phyloP scores from a whole-genome alignment of 2,888 invertebrate genomes.

The Hydrotaea diabolus region DNA sequence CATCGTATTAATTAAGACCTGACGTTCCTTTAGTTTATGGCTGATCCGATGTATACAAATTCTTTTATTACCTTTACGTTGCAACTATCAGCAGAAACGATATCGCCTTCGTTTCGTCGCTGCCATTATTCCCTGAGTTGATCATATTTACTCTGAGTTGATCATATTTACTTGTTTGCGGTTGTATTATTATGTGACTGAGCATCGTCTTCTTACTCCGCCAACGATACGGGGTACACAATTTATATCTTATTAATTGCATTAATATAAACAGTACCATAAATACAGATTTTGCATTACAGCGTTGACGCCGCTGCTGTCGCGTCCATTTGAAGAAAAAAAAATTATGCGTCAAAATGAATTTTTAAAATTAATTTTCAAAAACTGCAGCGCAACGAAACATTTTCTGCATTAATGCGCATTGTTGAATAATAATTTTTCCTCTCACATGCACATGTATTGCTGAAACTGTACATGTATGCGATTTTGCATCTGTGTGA shows the following conservation, averaged over 20 bases:
- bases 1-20: no score
- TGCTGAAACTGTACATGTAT: conserved; percentile 53
- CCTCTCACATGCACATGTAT: conserved; percentile 32
- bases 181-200: background rate
- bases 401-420: conserved; percentile 68
- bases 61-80: no score
- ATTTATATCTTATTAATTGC: conserved; percentile 64
- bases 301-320: background rate
- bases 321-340: background rate
- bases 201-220: background rate
- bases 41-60: no score
- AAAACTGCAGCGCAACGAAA: conserved; percentile 61
- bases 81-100: no score
- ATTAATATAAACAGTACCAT: conserved; percentile 65
- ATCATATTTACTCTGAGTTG: no score
- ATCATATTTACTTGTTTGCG: background rate
- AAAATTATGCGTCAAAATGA: conserved; percentile 68
- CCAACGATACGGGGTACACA: background rate
- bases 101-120: no score
- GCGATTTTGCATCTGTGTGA: conserved; percentile 29
- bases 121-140: no score
- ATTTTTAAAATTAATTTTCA: conserved; percentile 68
- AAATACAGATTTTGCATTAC: conserved; percentile 58
- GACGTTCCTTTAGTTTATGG: no score
- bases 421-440: conserved; percentile 67